A percentile compares a stretch with the other conserved stretches of the same genome.
Evolutionary conservation across 2,888 invertebrate species (phyloP).

Genomic region (Scaptomyza polygonia): DNA sequence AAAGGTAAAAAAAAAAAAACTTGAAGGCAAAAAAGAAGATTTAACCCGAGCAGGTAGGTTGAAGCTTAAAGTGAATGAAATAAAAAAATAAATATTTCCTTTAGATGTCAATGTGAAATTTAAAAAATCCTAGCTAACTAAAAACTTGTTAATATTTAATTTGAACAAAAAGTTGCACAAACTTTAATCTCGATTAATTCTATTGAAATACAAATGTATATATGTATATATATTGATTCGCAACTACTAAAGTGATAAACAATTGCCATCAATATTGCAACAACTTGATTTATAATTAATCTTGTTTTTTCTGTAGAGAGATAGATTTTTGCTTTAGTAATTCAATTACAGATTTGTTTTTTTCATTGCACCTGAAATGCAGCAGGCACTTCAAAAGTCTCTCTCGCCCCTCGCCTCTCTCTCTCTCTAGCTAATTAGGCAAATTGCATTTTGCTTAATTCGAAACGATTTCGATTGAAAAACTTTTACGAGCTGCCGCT

Average conservation of each 20-base stretch:
- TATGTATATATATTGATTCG: too few relatives aligned
- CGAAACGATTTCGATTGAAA: conserved; percentile 43
- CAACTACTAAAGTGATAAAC: too few relatives aligned
- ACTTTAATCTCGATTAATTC: too few relatives aligned
- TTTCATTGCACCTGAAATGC: not conserved
- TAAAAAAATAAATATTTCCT: too few relatives aligned
- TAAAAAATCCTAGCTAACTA: too few relatives aligned
- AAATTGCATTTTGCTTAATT: conserved; percentile 52
- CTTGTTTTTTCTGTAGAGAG: not conserved
- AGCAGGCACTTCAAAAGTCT: not conserved
- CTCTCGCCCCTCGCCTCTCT: conserved; percentile 6
- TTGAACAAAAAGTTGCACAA: too few relatives aligned
- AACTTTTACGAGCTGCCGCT: conserved; percentile 48
- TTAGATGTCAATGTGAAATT: too few relatives aligned
- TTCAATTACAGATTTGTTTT: conserved; percentile 1
- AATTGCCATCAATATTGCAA: not conserved
- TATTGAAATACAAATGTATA: too few relatives aligned
- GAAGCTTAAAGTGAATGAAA: too few relatives aligned
- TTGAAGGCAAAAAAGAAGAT: not conserved
- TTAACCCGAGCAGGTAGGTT: too few relatives aligned
- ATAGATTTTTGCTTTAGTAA: not conserved
- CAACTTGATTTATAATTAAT: not conserved
- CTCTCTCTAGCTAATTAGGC: conserved; percentile 58
- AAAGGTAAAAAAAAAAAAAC: not conserved
- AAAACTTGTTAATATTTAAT: too few relatives aligned